Base-by-base conservation (phyloP, 2,888 invertebrate species). In the Thera britannica region DNA sequence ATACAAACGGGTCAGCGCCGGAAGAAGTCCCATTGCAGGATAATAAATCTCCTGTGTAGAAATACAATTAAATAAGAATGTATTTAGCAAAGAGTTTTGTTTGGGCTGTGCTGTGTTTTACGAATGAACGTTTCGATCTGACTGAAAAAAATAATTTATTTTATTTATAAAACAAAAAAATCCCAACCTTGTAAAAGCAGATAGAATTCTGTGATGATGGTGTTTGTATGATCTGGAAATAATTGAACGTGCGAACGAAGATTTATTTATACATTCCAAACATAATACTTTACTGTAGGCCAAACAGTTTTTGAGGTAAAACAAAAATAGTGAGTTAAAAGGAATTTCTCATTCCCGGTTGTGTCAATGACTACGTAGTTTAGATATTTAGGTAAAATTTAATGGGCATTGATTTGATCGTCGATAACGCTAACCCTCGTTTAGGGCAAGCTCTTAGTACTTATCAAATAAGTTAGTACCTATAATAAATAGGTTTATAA, bases 21-120 rank as follows among this genome's bases (percentile, higher is more conserved):
- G 93, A 92, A 77, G 92, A 92, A 83, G 88, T 92, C 48, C 93
- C 93, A 9, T 76, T 93, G 51, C 91, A 93, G 76, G 90, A 91
- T 68, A 93, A 68, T 55, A 65, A 92, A 78, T 89, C 85, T 51
- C 92, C 92, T 62, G 92, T 89, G 72, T 91, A 89, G 83, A 67
- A 23, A 63, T 70, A 51, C 9, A 2, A 46, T 35, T 7, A 2
- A 7, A 8, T 59, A 66, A 41, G n/a, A 34, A 46, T 65, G 63
- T 36, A 68, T 59, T 73, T 67, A 61, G 62, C 72, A 76, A 75
- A 72, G 11, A 63, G 70, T 62, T 75, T 69, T 76, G 68, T 76
- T 65, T 70, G 73, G 5, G 49, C n/a, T 57, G 58, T 67, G 65
- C 49, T 62, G 67, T 70, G 65, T 55, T 68, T 57, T 59, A 63